These are phyloP conservation scores for Penaeus monodon DNA, from an alignment of 2,888 invertebrate genomes.

Conservation along the genomic window DNA sequence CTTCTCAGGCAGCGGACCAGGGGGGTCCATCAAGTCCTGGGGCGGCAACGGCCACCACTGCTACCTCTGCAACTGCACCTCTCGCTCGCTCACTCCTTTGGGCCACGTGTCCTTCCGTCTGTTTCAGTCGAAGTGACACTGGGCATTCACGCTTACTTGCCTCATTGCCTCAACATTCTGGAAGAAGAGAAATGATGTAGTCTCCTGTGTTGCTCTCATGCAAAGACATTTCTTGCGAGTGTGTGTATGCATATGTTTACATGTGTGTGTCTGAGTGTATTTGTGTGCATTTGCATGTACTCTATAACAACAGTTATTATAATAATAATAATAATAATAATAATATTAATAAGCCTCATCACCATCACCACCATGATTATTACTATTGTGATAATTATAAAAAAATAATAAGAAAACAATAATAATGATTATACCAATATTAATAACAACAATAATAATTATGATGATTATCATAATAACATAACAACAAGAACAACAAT, in stretches of 20 bases:
- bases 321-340: background rate
- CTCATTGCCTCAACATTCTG: conserved; percentile 40
- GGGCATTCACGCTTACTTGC: background rate
- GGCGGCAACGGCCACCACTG: conserved; percentile 16
- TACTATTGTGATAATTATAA: background rate
- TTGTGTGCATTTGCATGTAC: background rate
- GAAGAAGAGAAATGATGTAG: background rate
- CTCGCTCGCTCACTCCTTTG: too few relatives aligned
- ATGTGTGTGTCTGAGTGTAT: background rate
- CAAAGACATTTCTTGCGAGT: background rate
- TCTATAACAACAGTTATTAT: background rate
- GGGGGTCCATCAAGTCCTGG: conserved; percentile 36
- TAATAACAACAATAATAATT: too few relatives aligned
- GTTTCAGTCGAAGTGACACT: background rate
- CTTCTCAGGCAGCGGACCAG: conserved; percentile 1
- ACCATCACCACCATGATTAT: background rate
- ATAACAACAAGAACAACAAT: too few relatives aligned
- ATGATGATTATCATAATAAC: too few relatives aligned
- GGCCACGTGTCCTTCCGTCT: too few relatives aligned
- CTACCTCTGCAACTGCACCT: background rate
- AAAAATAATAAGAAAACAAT: background rate
- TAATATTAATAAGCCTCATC: background rate
- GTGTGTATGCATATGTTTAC: background rate
- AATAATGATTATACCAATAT: background rate
- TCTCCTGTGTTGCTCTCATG: too few relatives aligned